Conservation (phyloP, 2,888 invertebrate genomes). For the Lepidonotus clava region DNA sequence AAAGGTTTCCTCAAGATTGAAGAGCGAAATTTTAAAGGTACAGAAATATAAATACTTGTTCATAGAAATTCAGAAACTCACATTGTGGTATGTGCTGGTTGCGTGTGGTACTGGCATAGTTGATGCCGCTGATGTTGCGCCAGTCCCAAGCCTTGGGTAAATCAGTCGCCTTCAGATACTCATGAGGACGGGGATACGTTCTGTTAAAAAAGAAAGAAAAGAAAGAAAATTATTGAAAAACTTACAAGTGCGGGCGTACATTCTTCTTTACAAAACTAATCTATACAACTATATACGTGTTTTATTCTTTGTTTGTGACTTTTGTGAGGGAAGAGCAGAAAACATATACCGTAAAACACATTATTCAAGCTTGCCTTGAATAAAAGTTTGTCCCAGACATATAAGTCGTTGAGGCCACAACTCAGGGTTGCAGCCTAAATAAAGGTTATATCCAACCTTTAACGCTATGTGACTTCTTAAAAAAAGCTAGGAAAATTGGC, state of each 20-base stretch:
- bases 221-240: neutral
- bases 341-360: no score
- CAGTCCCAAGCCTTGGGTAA: slow-evolving; percentile 81
- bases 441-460: no score
- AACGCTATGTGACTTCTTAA: no score
- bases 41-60: no score
- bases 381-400: no score
- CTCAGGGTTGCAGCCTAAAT: no score
- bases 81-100: slow-evolving; percentile 82
- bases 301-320: neutral
- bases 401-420: no score
- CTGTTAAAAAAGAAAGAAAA: slow-evolving; percentile 42
- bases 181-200: slow-evolving; percentile 61
- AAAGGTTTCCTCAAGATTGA: slow-evolving; percentile 15
- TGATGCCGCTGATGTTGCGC: slow-evolving; percentile 80
- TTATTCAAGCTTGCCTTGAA: no score
- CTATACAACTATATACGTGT: neutral
- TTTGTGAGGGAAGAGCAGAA: no score
- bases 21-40: no score
- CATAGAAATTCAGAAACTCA: slow-evolving; percentile 66
- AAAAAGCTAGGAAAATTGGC: no score
- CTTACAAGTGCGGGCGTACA: neutral
- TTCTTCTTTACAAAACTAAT: no score
- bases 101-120: slow-evolving; percentile 80
- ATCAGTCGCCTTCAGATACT: slow-evolving; percentile 54